Base-by-base conservation (phyloP, 2,888 invertebrate species). In the Candidula unifasciata region DNA sequence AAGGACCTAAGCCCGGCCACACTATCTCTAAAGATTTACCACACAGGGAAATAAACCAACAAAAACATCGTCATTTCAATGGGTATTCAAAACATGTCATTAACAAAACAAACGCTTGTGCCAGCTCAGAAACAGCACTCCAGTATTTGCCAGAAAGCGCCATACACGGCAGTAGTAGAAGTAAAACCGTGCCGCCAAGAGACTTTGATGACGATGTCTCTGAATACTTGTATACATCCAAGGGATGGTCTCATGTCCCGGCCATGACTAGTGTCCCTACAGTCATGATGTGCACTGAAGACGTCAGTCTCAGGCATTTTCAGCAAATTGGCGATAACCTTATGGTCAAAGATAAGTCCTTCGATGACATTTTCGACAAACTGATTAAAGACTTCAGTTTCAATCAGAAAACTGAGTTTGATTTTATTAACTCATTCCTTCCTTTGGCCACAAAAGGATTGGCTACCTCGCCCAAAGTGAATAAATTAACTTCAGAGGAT, bases 151-250 rank as follows among this genome's bases (percentile, higher is more conserved):
- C 54, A 10, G 76, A 52, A 13, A 24, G 30, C 18, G 30, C 13
- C 2, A 24, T 5, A 30, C 54, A 21, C 10, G 35, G 21, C 8
- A 35, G 35, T 3, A 54, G 16, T 30, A 13, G 27, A 16, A 0
- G 16, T n/a, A 33, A 52, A 2, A 76, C 82, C 2, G 78, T 78
- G 27, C 83, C 77, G 13, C 78, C 69, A 35, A 27, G 69, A 68
- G 78, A 83, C 66, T 83, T 83, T 37, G 76, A 83, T n/a, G 77
- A 69, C n/a, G 83, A 83, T 35, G 33, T 16, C 16, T 83, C 69
- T 0, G 83, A 83, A 52, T 83, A 78, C 57, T 78, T 69, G 1
- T 77, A 83, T 37, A 83, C 83, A n/a, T 83, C 78, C 24, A 64
- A 27, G 1, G 83, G 83, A n/a, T 83, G 83, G 83, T 78, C 83